These are phyloP conservation scores for Zaprionus africanus DNA, from an alignment of 1,140 invertebrate species.

Conservation along the genomic window DNA sequence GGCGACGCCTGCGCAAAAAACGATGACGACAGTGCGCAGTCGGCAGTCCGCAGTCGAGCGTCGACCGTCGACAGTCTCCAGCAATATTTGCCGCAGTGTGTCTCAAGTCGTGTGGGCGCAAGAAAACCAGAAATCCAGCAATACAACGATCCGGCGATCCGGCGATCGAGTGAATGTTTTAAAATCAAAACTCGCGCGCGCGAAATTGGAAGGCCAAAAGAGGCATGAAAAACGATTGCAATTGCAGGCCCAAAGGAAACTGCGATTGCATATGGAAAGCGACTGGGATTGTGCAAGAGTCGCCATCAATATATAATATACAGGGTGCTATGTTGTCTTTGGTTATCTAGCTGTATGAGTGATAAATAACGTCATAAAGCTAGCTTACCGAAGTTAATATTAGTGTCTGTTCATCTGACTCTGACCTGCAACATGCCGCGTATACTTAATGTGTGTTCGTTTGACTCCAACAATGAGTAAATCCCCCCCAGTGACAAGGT, in stretches of 20 bases:
- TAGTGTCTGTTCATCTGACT: slow-evolving; percentile 65
- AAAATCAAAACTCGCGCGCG: slow-evolving; percentile 35
- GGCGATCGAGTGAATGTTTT: slow-evolving; percentile 57
- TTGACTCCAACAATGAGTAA: background rate
- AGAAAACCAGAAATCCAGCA: slow-evolving; percentile 35
- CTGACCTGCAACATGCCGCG: slow-evolving; percentile 34
- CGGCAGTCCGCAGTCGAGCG: slow-evolving; percentile 32
- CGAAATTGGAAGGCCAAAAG: slow-evolving; percentile 51
- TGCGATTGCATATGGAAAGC: slow-evolving; percentile 1
- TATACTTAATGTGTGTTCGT: slow-evolving; percentile 33
- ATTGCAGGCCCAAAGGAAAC: slow-evolving; percentile 13
- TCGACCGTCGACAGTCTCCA: slow-evolving; percentile 18
- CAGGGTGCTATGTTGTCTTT: slow-evolving; percentile 84
- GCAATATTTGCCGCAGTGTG: slow-evolving; percentile 19
- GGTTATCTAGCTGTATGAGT: slow-evolving; percentile 85
- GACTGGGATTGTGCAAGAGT: slow-evolving; percentile 29
- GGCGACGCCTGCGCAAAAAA: slow-evolving; percentile 73
- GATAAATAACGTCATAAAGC: slow-evolving; percentile 85
- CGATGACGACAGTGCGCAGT: slow-evolving; percentile 56
- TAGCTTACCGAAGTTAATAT: slow-evolving; percentile 85
- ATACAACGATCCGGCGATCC: background rate
- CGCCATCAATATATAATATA: slow-evolving; percentile 6
- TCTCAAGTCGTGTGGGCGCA: slow-evolving; percentile 38
- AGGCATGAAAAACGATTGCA: slow-evolving; percentile 5
- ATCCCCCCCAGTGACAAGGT: background rate